These are phyloP conservation scores for Oxyscelio sp. DNA, from an alignment of 2,888 invertebrate genomes.

Conservation along the genomic window DNA sequence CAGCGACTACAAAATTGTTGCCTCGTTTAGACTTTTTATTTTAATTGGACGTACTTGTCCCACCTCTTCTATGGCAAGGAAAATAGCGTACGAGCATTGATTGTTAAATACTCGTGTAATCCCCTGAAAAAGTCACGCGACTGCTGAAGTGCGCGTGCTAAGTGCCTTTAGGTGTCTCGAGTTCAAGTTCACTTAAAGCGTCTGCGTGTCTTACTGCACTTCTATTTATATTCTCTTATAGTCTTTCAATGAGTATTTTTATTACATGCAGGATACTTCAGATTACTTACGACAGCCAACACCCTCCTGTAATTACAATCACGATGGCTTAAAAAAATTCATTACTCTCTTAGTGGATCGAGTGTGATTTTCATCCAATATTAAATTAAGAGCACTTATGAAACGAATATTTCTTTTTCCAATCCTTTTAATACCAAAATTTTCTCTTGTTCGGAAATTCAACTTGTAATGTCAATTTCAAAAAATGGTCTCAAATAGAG, in stretches of 20 bases:
- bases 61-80: conserved; percentile 49
- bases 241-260: conserved; percentile 67
- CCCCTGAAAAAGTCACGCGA: conserved; percentile 68
- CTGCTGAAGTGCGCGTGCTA: conserved; percentile 71
- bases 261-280: conserved; percentile 64
- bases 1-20: conserved; percentile 28
- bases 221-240: conserved; percentile 75
- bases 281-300: conserved; percentile 63
- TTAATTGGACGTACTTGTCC: conserved; percentile 60
- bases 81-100: conserved; percentile 69
- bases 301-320: conserved; percentile 59
- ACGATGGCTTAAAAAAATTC: conserved; percentile 21
- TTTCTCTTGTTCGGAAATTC: no score
- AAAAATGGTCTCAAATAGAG: no score
- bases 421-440: no score
- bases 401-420: no score
- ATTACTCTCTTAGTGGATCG: conserved; percentile 6
- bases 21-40: conserved; percentile 50
- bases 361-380: not conserved
- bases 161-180: conserved; percentile 73
- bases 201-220: conserved; percentile 72
- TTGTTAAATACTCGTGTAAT: conserved; percentile 71
- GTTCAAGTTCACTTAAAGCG: conserved; percentile 74
- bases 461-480: no score
- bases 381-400: no score